Evolutionary conservation across 1,140 invertebrate genomes (phyloP).

Genomic region (Drosophila insularis): DNA sequence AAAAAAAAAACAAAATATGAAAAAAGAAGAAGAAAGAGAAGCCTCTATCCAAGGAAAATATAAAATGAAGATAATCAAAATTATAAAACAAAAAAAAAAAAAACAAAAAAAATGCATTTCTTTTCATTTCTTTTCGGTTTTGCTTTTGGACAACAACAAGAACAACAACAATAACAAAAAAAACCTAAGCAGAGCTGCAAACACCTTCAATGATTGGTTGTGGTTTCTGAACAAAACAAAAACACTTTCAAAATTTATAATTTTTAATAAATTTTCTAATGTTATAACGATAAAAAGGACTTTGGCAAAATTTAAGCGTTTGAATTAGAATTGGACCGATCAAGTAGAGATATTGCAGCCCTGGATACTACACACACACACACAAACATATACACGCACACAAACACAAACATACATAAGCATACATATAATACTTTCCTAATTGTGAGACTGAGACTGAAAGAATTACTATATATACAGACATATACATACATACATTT

Average conservation of each 20-base stretch:
- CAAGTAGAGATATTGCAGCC: background rate
- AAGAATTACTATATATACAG: constrained; percentile 73
- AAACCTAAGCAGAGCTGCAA: background rate
- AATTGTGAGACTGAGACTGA: constrained; percentile 77
- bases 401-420: background rate
- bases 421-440: constrained; percentile 73
- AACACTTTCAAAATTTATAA: background rate
- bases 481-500: constrained; percentile 11
- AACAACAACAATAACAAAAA: constrained; percentile 13
- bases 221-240: background rate
- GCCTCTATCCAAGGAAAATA: constrained; percentile 78
- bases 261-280: background rate
- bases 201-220: background rate
- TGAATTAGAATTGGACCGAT: background rate
- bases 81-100: constrained; percentile 56
- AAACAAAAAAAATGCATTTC: constrained; percentile 54
- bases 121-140: constrained; percentile 55
- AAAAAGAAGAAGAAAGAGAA: constrained; percentile 43
- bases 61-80: constrained; percentile 81
- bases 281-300: background rate
- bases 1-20: constrained; percentile 36
- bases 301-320: background rate
- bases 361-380: background rate
- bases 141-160: constrained; percentile 23
- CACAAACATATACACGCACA: background rate